These are phyloP conservation scores for Hecatera dysodea DNA, from an alignment of 2,888 invertebrate species.

Conservation along the genomic window DNA sequence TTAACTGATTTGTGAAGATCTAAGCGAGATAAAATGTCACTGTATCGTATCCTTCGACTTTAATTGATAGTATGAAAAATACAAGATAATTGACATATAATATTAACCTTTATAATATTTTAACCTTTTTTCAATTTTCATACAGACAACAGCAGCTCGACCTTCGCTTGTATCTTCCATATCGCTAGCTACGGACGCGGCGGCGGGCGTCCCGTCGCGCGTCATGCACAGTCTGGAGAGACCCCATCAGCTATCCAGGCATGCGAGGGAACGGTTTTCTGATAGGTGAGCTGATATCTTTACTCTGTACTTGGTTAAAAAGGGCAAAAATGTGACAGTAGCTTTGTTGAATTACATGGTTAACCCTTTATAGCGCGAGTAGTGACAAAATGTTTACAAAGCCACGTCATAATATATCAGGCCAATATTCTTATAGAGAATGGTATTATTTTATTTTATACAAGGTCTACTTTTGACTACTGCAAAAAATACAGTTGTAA, in stretches of 20 bases:
- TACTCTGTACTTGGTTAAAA: not conserved
- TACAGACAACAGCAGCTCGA: constrained; percentile 83
- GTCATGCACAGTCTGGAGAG: constrained; percentile 87
- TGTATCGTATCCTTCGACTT: not conserved
- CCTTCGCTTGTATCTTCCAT: constrained; percentile 89
- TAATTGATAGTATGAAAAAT: no score
- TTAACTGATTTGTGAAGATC: not conserved
- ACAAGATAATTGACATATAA: not conserved
- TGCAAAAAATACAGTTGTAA: no score
- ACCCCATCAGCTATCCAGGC: constrained; percentile 85
- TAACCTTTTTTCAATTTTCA: no score
- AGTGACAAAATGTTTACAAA: no score
- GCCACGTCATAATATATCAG: no score
- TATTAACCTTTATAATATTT: no score
- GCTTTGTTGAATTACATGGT: no score
- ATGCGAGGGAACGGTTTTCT: constrained; percentile 86
- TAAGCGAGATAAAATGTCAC: not conserved
- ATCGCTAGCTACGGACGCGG: constrained; percentile 86
- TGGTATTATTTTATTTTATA: no score
- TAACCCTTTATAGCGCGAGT: no score
- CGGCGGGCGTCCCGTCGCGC: constrained; percentile 74
- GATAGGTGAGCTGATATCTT: constrained; percentile 78
- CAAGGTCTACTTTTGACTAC: no score
- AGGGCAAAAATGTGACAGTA: not conserved
- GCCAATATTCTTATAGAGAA: no score